These are phyloP conservation scores for Chrysomela aeneicollis DNA, from an alignment of 2,888 invertebrate species.

Conservation along the genomic window DNA sequence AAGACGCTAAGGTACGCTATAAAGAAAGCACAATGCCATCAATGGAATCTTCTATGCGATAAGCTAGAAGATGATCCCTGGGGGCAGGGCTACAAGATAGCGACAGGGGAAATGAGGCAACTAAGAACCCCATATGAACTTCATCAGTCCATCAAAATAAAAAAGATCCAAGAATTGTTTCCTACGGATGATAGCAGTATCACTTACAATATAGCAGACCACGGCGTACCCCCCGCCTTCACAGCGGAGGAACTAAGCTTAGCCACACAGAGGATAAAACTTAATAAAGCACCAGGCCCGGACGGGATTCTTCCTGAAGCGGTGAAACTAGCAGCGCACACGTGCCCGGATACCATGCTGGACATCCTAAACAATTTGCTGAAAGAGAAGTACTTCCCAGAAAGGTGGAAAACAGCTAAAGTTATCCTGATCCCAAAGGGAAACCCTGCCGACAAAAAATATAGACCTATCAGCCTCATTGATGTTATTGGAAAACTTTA, in stretches of 20 bases:
- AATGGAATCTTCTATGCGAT: background rate
- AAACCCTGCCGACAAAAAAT: no score
- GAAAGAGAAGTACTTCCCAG: constrained; percentile 19
- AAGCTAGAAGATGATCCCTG: background rate
- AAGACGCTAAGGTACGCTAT: background rate
- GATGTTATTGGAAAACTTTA: background rate
- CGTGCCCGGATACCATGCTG: background rate
- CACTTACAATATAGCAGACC: no score
- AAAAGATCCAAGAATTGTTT: no score
- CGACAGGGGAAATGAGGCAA: background rate
- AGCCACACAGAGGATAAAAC: no score
- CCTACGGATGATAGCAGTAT: background rate
- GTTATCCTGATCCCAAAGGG: constrained; percentile 19
- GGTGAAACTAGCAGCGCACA: background rate
- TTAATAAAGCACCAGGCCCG: no score
- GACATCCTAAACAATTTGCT: constrained; percentile 5
- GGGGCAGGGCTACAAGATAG: constrained; percentile 7
- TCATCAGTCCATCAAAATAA: no score
- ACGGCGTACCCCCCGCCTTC: no score
- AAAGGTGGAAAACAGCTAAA: constrained; percentile 31
- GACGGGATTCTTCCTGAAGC: no score
- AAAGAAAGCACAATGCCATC: background rate
- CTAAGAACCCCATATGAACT: background rate
- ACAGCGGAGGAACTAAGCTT: no score
- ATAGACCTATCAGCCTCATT: background rate